Conservation (phyloP, 30 jellyfish, hydroid and myxozoan species). For the Aurelia aurita complex sp. Pacific region DNA sequence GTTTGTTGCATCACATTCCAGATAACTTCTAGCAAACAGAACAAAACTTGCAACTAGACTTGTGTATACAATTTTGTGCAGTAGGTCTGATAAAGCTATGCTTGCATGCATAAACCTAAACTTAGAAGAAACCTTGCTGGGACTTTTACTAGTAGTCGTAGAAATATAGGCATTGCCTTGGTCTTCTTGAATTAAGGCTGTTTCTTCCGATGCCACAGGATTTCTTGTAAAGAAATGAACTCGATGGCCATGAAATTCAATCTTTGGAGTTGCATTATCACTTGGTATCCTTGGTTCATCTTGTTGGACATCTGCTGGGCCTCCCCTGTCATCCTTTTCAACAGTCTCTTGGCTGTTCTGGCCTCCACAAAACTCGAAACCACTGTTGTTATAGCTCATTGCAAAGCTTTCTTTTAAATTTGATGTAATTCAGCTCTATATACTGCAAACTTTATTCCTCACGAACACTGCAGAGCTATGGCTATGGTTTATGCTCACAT, state of each 20-base stretch:
- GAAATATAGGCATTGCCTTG: neutral
- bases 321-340: neutral
- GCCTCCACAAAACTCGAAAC: no score
- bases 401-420: no score
- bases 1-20: conserved; percentile 37
- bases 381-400: no score
- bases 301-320: neutral
- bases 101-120: conserved; percentile 30
- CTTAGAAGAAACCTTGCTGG: neutral
- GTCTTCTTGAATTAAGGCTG: conserved; percentile 7
- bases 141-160: no score
- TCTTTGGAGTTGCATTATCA: neutral
- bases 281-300: neutral
- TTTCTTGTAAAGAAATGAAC: conserved; percentile 25
- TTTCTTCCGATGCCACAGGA: conserved; percentile 2
- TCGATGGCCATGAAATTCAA: neutral
- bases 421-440: no score
- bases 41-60: conserved; percentile 68
- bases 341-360: no score
- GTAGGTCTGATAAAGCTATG: conserved; percentile 68
- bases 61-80: conserved; percentile 75
- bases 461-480: no score
- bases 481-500: no score
- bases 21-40: conserved; percentile 46
- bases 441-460: no score